Percentiles rank a stretch among this genome's conserved stretches.
Conservation (phyloP, 2,888 invertebrate genomes). For the Microctonus aethiopoides region DNA sequence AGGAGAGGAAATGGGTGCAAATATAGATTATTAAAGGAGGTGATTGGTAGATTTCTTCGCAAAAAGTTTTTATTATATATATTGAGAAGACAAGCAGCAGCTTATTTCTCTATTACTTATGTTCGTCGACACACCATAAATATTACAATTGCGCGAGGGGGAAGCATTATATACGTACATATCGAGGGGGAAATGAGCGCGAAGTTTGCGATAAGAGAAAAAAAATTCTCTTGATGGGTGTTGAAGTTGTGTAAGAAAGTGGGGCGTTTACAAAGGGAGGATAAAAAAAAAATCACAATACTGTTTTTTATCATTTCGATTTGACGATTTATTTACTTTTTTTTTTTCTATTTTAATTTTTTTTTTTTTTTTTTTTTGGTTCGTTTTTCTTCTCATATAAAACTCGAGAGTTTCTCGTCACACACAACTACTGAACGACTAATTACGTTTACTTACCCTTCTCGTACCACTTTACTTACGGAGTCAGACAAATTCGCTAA, state of each 20-base stretch:
- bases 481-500: constrained; percentile 46
- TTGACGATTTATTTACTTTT: constrained; percentile 32
- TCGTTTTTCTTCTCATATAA: constrained; percentile 36
- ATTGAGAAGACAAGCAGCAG: constrained; percentile 49
- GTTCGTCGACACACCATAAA: constrained; percentile 49
- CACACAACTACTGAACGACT: constrained; percentile 34
- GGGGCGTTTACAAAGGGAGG: constrained; percentile 28
- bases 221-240: constrained; percentile 36
- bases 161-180: constrained; percentile 1
- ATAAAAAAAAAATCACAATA: background rate
- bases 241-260: background rate
- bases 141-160: constrained; percentile 46
- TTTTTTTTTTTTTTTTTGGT: constrained; percentile 26
- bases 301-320: background rate
- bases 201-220: constrained; percentile 23
- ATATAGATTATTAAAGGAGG: constrained; percentile 47
- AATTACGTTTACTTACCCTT: constrained; percentile 48
- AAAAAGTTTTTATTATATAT: constrained; percentile 51
- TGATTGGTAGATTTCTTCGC: constrained; percentile 48
- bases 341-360: constrained; percentile 3
- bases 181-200: constrained; percentile 27
- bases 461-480: constrained; percentile 25
- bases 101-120: constrained; percentile 40
- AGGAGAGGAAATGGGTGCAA: constrained; percentile 18
- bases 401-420: constrained; percentile 30